These are phyloP conservation scores for Cephalotes varians DNA, from an alignment of 2,888 invertebrate genomes.

Conservation along the genomic window DNA sequence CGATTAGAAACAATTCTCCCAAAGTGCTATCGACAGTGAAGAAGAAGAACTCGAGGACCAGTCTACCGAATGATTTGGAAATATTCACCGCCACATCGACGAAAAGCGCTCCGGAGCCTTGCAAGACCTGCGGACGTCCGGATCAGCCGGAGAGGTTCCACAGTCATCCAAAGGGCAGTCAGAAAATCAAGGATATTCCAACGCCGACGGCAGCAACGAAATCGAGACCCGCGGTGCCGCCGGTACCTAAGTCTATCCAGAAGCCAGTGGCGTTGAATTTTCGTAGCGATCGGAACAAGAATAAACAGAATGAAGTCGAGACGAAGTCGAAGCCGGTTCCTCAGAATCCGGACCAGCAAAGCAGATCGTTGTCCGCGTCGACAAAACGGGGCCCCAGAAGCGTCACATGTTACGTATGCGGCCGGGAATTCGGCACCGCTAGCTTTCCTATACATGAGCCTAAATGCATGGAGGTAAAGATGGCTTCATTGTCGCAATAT, in stretches of 20 bases:
- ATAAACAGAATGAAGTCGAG: conserved; percentile 55
- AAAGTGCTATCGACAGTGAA: conserved; percentile 74
- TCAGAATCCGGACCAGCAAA: neutral
- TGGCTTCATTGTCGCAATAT: neutral
- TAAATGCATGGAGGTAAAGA: conserved; percentile 88
- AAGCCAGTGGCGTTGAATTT: conserved; percentile 87
- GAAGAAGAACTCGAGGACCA: conserved; percentile 69
- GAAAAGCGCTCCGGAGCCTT: conserved; percentile 86
- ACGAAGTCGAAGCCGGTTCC: conserved; percentile 24
- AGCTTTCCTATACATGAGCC: conserved; percentile 90
- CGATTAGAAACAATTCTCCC: conserved; percentile 53
- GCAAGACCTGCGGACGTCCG: conserved; percentile 89
- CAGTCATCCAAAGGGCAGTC: conserved; percentile 86
- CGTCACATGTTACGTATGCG: conserved; percentile 89
- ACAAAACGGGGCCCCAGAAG: conserved; percentile 79
- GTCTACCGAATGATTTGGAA: conserved; percentile 75
- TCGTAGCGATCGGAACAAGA: conserved; percentile 78
- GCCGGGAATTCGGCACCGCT: conserved; percentile 89
- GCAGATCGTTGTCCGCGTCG: conserved; percentile 60
- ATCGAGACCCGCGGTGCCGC: conserved; percentile 66
- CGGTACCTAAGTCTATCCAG: conserved; percentile 86
- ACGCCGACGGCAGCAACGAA: conserved; percentile 20
- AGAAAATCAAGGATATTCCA: conserved; percentile 66
- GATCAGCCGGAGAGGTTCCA: conserved; percentile 90
- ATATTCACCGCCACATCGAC: conserved; percentile 72